phyloP scores from a whole-genome alignment of 1,140 invertebrate species.

The Dendroctonus ponderosae region DNA sequence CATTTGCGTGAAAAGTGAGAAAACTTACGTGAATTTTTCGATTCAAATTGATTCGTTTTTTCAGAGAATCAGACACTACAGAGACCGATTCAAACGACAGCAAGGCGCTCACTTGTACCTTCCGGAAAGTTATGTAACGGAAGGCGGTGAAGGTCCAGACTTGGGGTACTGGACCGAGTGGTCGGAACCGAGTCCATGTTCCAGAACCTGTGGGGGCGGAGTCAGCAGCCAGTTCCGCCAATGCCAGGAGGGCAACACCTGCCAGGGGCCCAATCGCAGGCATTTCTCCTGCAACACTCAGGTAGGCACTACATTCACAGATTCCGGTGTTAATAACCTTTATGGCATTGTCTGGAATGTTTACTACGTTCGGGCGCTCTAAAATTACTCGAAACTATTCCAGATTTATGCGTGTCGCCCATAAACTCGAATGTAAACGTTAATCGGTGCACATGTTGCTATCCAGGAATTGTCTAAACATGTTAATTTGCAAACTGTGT shows the following conservation, averaged over 20 bases:
- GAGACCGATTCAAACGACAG: conserved; percentile 68
- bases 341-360: neutral
- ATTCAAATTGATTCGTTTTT: conserved; percentile 32
- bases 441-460: too few relatives aligned
- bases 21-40: too few relatives aligned
- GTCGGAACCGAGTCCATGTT: conserved; percentile 74
- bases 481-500: too few relatives aligned
- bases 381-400: neutral
- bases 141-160: conserved; percentile 57
- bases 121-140: conserved; percentile 64
- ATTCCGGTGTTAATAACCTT: neutral
- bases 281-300: conserved; percentile 91
- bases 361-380: neutral
- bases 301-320: conserved; percentile 49
- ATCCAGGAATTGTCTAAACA: too few relatives aligned
- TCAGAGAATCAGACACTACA: conserved; percentile 53
- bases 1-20: too few relatives aligned
- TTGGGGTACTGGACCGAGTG: conserved; percentile 71
- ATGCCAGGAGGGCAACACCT: conserved; percentile 65
- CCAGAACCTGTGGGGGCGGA: conserved; percentile 86
- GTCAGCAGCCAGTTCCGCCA: conserved; percentile 73
- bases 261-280: conserved; percentile 72
- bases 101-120: conserved; percentile 68
- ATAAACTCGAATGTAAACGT: neutral
- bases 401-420: neutral